Base-by-base conservation (phyloP, 2,888 invertebrate genomes). In the Eristalis arbustorum region DNA sequence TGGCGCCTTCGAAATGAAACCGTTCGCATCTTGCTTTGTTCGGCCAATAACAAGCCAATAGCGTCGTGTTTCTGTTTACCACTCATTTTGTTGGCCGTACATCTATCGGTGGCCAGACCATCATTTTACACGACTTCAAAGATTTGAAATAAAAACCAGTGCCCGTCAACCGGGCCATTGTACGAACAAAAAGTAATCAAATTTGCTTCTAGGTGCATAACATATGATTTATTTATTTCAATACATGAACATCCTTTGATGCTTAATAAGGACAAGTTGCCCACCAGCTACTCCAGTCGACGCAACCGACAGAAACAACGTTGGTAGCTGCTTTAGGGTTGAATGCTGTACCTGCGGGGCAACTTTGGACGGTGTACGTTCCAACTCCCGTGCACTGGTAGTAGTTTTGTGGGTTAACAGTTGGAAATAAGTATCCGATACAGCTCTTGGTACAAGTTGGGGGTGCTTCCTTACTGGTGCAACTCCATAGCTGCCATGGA, bases 401-500 rank as follows among this genome's bases (percentile, higher is more conserved):
- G 57, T 23, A 75, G 2, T 18, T n/a, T 14, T 57, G 23, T 5
- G 81, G 81, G 1, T 31, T 4, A 1, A 42, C 3, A 14, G 37
- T 1, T 8, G 81, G 81, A n/a, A 59, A 75, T 61, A 34, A 59
- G 2, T 10, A 11, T 8, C 18, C 14, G 6, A 62, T 42, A 6
- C 59, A 69, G 11, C 13, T 18, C 0, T 14, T 57, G 1, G 40
- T 61, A 64, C 81, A 81, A 13, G 13, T 25, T 22, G 81, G 75
- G 3, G 23, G 8, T 2, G 57, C 64, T 1, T 11, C 18, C n/a
- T 81, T 81, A 14, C 25, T 28, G 2, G 81, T 81, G 23, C 81
- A 81, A 0, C 31, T 23, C 81, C 81, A 81, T 5, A 81, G 14
- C 23, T 25, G 14, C 81, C 81, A 81, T 5, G 42, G 34, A 22